Percentiles rank a stretch among this genome's conserved stretches.
Evolutionary conservation across 2,113 vertebrate species (phyloP).

Genomic region (Cyrtonyx montezumae): DNA sequence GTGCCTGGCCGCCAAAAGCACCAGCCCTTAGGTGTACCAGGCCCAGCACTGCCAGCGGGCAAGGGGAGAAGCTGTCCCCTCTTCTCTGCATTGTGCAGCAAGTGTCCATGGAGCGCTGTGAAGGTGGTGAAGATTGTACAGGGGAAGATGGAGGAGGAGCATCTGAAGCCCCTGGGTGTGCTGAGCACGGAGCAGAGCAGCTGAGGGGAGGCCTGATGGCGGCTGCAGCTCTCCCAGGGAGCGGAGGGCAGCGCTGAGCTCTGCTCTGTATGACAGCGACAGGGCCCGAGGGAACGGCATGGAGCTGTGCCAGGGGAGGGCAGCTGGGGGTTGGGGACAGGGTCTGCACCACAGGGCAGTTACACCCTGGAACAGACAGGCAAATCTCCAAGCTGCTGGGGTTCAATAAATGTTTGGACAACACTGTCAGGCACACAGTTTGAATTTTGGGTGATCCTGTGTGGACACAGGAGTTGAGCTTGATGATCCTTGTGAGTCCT

Average conservation of each 20-base stretch:
- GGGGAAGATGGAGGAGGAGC: neutral
- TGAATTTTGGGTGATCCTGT: neutral
- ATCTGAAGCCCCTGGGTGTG: no score
- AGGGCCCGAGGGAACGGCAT: neutral
- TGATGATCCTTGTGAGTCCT: neutral
- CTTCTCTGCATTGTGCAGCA: neutral
- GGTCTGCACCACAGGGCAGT: neutral
- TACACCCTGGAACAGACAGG: neutral
- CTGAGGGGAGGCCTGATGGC: no score
- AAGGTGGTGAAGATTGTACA: neutral
- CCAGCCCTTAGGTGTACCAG: neutral
- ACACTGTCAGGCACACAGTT: neutral
- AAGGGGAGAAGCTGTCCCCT: neutral
- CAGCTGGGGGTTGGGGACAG: neutral
- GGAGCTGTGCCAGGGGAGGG: neutral
- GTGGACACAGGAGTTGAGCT: neutral
- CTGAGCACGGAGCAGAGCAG: no score
- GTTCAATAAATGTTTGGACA: neutral
- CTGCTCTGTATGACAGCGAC: neutral
- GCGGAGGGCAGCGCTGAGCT: neutral
- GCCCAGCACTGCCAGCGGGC: neutral
- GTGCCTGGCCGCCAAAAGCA: neutral
- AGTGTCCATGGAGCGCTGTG: no score
- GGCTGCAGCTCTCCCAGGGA: no score
- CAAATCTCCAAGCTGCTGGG: neutral